A percentile compares a stretch with the other conserved stretches of the same genome.
phyloP scores from a whole-genome alignment of 2,113 vertebrate genomes.

The Morone saxatilis region DNA sequence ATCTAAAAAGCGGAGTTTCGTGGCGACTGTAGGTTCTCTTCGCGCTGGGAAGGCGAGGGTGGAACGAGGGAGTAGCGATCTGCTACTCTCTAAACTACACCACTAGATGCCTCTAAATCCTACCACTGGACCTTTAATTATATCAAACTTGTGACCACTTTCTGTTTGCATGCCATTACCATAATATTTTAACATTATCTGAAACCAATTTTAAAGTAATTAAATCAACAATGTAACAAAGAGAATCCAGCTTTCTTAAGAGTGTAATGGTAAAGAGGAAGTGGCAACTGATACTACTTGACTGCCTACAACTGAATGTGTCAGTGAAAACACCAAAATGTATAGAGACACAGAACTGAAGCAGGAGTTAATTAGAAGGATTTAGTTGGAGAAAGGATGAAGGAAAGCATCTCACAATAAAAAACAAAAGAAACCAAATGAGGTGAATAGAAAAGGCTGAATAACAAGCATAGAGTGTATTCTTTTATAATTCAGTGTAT shows the following conservation, averaged over 20 bases:
- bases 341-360: background rate
- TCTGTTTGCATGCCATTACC: conserved; percentile 18
- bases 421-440: conserved; percentile 6
- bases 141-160: background rate
- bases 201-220: conserved; percentile 9
- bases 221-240: background rate
- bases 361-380: background rate
- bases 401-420: background rate
- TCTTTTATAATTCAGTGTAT: conserved; percentile 27
- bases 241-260: background rate
- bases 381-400: conserved; percentile 16
- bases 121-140: background rate
- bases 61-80: too few relatives aligned
- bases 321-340: background rate
- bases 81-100: too few relatives aligned
- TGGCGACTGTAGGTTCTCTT: too few relatives aligned
- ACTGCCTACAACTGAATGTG: background rate
- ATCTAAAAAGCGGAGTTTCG: too few relatives aligned
- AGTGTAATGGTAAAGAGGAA: background rate
- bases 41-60: too few relatives aligned
- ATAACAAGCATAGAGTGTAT: conserved; percentile 33
- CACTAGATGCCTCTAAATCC: background rate
- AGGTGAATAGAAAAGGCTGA: conserved; percentile 3
- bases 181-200: conserved; percentile 13
- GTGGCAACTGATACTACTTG: background rate